Conservation (phyloP, 2,113 vertebrate species). For the Lasiurus borealis region DNA sequence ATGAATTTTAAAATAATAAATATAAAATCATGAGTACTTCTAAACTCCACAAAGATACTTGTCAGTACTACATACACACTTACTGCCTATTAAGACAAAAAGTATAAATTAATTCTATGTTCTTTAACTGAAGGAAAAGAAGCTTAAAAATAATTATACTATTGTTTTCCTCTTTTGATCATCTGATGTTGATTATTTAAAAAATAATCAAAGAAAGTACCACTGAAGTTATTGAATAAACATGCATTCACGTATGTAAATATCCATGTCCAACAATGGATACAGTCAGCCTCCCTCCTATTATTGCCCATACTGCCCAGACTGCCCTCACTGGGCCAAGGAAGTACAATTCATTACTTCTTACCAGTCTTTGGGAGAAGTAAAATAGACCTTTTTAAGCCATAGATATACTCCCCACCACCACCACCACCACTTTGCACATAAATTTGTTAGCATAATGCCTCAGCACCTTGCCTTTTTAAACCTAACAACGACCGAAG, state of each 20-base stretch:
- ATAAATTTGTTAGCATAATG: no score
- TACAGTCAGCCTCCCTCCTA: no score
- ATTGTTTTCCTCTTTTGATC: not conserved
- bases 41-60: not conserved
- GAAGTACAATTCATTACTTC: not conserved
- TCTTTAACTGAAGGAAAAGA: not conserved
- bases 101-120: not conserved
- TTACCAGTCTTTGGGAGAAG: not conserved
- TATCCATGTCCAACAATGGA: not conserved
- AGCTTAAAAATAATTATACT: not conserved
- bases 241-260: not conserved
- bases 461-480: not conserved
- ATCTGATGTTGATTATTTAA: not conserved
- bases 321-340: no score
- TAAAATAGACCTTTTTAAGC: not conserved
- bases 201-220: no score
- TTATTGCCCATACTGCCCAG: not conserved
- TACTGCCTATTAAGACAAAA: not conserved
- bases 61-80: not conserved
- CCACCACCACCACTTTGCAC: not conserved
- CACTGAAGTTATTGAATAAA: not conserved
- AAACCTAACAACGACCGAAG: rapidly evolving
- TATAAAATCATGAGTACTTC: not conserved
- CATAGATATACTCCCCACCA: not conserved
- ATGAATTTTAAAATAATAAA: not conserved